Evolutionary conservation across 2,888 invertebrate genomes (phyloP).

Genomic region (Sussaba pulchella): DNA sequence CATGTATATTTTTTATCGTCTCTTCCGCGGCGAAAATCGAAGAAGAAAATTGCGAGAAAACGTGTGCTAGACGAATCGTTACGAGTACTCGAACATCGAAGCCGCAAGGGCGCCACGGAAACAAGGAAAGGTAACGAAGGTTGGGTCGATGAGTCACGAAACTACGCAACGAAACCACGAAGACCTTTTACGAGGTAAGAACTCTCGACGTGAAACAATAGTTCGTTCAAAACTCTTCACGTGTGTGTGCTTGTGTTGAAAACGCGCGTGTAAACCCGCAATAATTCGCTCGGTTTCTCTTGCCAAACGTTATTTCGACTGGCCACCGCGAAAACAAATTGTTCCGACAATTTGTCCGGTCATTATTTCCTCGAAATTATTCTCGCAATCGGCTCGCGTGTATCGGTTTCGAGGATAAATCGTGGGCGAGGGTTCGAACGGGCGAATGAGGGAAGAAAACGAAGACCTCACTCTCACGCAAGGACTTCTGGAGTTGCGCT

Average conservation of each 20-base stretch:
- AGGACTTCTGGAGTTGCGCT: too few relatives aligned
- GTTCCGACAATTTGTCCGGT: slow-evolving; percentile 42
- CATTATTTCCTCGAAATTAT: slow-evolving; percentile 57
- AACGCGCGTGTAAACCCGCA: neutral
- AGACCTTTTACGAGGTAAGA: slow-evolving; percentile 15
- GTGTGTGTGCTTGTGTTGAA: slow-evolving; percentile 1
- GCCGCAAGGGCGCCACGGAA: slow-evolving; percentile 1
- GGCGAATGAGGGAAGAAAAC: slow-evolving; percentile 1
- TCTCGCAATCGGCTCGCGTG: slow-evolving; percentile 61
- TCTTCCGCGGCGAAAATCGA: neutral
- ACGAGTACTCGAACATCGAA: slow-evolving; percentile 1
- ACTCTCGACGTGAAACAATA: neutral
- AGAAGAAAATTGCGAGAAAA: neutral
- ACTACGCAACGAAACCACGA: slow-evolving; percentile 17
- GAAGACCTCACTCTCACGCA: slow-evolving; percentile 41
- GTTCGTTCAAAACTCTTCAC: neutral
- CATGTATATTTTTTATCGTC: slow-evolving; percentile 11
- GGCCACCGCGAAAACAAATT: slow-evolving; percentile 17
- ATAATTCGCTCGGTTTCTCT: slow-evolving; percentile 4
- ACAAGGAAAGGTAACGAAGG: slow-evolving; percentile 4
- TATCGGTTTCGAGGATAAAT: slow-evolving; percentile 35
- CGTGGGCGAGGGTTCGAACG: neutral
- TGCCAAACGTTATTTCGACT: slow-evolving; percentile 15
- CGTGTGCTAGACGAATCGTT: slow-evolving; percentile 41
- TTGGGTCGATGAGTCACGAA: slow-evolving; percentile 4